phyloP scores from a whole-genome alignment of 2,113 vertebrate species.

The Cebus imitator region DNA sequence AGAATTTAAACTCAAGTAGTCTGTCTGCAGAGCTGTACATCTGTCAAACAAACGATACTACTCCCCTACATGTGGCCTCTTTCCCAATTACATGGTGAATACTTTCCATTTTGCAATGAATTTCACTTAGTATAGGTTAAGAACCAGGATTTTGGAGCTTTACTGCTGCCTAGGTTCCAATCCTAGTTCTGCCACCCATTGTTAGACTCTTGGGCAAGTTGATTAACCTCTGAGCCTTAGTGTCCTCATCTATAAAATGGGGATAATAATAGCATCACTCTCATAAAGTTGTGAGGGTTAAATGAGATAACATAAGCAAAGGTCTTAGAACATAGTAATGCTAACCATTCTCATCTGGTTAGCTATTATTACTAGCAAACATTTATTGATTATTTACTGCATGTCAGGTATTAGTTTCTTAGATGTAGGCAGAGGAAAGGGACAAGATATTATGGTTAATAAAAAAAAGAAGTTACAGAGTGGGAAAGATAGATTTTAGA shows the following conservation, averaged over 20 bases:
- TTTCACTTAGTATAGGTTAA: not conserved
- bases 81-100: not conserved
- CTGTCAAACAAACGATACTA: not conserved
- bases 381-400: not conserved
- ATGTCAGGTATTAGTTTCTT: not conserved
- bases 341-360: not conserved
- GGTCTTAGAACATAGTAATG: not conserved
- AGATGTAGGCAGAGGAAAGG: not conserved
- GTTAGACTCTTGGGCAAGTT: not conserved
- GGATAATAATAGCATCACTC: no score
- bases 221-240: not conserved
- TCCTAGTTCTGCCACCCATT: not conserved
- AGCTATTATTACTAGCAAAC: not conserved
- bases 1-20: not conserved
- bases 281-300: not conserved
- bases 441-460: not conserved
- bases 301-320: not conserved
- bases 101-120: not conserved
- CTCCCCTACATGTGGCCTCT: not conserved
- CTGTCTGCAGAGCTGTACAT: not conserved
- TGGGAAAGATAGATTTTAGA: not conserved
- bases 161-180: not conserved
- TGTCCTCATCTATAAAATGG: not conserved
- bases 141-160: not conserved
- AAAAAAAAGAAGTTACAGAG: not conserved